A percentile compares a stretch with the other conserved stretches of the same genome.
Conservation (phyloP, 2,113 vertebrate genomes). For the Theristicus caerulescens region DNA sequence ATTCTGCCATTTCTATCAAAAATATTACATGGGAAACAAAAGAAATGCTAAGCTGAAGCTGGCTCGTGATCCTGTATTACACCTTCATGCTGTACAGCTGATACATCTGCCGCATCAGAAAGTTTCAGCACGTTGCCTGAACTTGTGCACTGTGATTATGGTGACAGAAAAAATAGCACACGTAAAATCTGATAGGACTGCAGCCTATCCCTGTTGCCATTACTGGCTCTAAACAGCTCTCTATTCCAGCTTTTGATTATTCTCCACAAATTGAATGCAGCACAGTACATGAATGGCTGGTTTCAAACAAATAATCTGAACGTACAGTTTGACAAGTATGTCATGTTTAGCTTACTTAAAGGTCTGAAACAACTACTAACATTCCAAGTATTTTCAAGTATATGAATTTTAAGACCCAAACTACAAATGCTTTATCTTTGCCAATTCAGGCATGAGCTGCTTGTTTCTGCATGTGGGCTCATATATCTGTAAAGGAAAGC, state of each 20-base stretch:
- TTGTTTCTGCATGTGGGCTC: background rate
- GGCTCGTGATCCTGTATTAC: background rate
- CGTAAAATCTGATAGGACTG: slow-evolving; percentile 24
- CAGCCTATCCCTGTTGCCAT: background rate
- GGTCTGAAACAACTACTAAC: background rate
- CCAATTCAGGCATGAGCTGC: background rate
- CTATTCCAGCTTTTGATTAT: slow-evolving; percentile 27
- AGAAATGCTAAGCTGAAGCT: background rate
- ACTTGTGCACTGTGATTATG: background rate
- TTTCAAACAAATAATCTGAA: slow-evolving; percentile 35
- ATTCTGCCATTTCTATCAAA: slow-evolving; percentile 12
- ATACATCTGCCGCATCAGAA: background rate
- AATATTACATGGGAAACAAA: slow-evolving; percentile 7
- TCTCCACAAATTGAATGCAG: background rate
- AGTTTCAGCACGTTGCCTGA: slow-evolving; percentile 1
- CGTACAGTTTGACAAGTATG: background rate
- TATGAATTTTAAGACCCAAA: slow-evolving; percentile 23
- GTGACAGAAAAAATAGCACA: slow-evolving; percentile 11
- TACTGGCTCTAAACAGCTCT: slow-evolving; percentile 31
- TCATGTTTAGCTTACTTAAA: slow-evolving; percentile 8
- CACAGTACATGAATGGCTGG: background rate
- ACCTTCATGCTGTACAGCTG: background rate
- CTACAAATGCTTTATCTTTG: slow-evolving; percentile 7
- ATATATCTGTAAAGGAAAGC: background rate
- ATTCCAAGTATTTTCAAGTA: background rate